Evolutionary conservation across 1,140 invertebrate species (phyloP).

Genomic region (Dreissena polymorpha): DNA sequence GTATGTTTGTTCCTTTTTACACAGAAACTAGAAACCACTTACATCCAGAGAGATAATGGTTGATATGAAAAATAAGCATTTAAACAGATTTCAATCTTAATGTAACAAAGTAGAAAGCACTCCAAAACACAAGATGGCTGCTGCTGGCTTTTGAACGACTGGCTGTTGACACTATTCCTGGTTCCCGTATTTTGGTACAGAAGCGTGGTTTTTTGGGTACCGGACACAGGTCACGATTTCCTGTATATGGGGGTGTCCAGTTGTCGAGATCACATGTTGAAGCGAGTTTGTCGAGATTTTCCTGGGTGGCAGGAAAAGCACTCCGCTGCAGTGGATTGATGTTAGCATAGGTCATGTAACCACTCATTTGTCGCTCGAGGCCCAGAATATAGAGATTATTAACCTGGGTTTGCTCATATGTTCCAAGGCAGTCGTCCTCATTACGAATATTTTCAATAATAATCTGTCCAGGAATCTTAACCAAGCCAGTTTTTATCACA

Average conservation of each 20-base stretch:
- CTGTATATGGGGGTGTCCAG: slow-evolving; percentile 22
- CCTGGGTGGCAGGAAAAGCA: slow-evolving; percentile 36
- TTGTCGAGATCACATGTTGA: slow-evolving; percentile 41
- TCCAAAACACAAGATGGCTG: too few relatives aligned
- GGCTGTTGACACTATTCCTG: neutral
- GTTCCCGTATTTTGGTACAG: slow-evolving; percentile 42
- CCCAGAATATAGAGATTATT: slow-evolving; percentile 39
- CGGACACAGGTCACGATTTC: slow-evolving; percentile 22
- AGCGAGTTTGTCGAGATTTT: slow-evolving; percentile 37
- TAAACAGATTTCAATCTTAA: too few relatives aligned
- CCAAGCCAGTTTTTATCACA: slow-evolving; percentile 30
- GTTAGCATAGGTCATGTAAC: slow-evolving; percentile 40
- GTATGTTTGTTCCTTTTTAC: too few relatives aligned
- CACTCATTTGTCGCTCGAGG: slow-evolving; percentile 10
- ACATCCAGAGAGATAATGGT: too few relatives aligned
- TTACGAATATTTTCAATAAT: slow-evolving; percentile 34
- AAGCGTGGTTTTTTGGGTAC: slow-evolving; percentile 31
- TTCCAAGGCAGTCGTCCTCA: slow-evolving; percentile 28
- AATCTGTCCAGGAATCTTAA: slow-evolving; percentile 36
- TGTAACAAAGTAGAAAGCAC: too few relatives aligned
- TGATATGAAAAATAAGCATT: too few relatives aligned
- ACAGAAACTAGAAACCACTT: too few relatives aligned
- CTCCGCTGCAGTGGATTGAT: slow-evolving; percentile 28
- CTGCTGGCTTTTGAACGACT: too few relatives aligned
- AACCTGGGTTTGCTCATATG: slow-evolving; percentile 15